Conservation (phyloP, 2,113 vertebrate species). For the Indicator indicator region DNA sequence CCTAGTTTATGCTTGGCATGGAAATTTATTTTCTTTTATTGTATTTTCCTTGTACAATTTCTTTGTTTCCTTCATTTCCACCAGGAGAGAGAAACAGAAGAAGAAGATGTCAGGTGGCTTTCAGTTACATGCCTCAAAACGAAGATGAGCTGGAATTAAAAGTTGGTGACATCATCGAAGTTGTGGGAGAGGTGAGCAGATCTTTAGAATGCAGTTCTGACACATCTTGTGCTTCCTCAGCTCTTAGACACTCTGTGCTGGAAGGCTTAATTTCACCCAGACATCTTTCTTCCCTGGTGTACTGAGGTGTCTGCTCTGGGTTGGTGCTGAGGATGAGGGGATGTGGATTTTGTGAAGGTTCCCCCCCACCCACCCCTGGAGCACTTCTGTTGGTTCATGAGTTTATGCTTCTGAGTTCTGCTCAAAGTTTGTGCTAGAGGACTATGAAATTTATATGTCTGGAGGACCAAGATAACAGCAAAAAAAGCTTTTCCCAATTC, state of each 20-base stretch:
- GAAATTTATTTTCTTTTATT: not conserved
- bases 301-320: not conserved
- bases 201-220: not conserved
- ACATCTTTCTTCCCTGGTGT: not conserved
- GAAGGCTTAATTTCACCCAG: not conserved
- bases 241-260: not conserved
- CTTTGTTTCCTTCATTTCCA: constrained; percentile 19
- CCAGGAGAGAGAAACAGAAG: constrained; percentile 89
- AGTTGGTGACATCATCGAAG: constrained; percentile 94
- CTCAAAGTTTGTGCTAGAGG: not conserved
- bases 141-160: constrained; percentile 96
- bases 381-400: not conserved
- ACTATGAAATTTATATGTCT: not conserved
- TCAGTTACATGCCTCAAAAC: constrained; percentile 97
- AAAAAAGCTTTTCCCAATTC: not conserved
- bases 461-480: not conserved
- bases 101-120: constrained; percentile 93
- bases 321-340: not conserved
- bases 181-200: constrained; percentile 89
- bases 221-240: not conserved
- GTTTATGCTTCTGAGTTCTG: not conserved
- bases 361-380: too few species aligned
- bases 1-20: constrained; percentile 15
- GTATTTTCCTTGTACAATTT: not conserved
- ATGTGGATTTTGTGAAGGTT: not conserved